Base-by-base conservation (phyloP, 2,113 vertebrate genomes). In the Chloebia gouldiae region DNA sequence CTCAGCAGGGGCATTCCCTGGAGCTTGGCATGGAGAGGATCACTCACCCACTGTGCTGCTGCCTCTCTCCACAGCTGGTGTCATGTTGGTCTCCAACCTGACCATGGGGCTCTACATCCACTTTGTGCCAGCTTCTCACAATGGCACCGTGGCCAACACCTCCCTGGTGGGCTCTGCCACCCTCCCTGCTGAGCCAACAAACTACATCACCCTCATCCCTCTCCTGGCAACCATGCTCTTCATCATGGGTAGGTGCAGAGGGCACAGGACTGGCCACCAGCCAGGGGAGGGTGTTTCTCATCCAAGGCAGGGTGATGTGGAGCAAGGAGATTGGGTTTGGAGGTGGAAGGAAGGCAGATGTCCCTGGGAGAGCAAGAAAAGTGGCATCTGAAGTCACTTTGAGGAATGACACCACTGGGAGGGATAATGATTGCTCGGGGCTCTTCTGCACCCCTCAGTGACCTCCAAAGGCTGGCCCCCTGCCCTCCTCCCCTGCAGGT, bases 181-280 rank as follows among this genome's bases (percentile, higher is more conserved):
- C 39, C 82, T 86, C n/a, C 44, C 68, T 39, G 49, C 72, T 4
- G 77, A 86, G 35, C 61, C 95, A 0, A 33, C 63, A 27, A 88
- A 85, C 86, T 93, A 95, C 76, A 59, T 97, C 87, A 98, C 97
- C 18, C 94, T 98, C 73, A 96, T 99, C 44, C 99, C 99, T 7
- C 97, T 99, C 79, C 96, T 99, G 88, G 98, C 98, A 90, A 98
- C 98, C 64, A 98, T 99, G 97, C 82, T 99, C 88, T 99, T 99
- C 95, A 99, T 99, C 95, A 99, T 99, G 96, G 99, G 99, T 99
- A 96, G 66, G 98, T 96, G 40, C 39, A 50, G 33, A 87, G 57
- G 8, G 31, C 66, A 24, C 39, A 17, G 50, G 20, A 19, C 13
- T 59, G 70, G 45, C 30, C 42, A 23, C 42, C 69, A 81, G 56